Conservation (phyloP, 2,888 invertebrate genomes). For the Macrophya annulata region DNA sequence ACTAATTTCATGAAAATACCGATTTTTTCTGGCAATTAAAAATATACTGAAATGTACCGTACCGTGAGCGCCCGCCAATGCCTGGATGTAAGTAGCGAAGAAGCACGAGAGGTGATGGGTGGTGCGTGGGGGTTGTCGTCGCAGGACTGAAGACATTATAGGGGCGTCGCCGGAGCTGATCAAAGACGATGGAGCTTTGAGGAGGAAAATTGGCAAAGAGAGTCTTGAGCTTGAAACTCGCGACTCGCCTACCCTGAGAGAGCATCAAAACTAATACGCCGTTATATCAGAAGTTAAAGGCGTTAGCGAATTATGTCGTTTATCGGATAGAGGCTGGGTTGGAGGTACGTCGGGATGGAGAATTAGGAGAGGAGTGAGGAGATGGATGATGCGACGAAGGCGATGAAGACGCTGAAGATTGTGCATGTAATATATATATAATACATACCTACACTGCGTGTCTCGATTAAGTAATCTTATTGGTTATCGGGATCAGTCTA, state of each 20-base stretch:
- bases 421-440: slow-evolving; percentile 2
- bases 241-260: slow-evolving; percentile 59
- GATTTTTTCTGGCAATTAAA: background rate
- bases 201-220: slow-evolving; percentile 78
- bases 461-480: slow-evolving; percentile 50
- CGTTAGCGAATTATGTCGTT: slow-evolving; percentile 75
- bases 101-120: slow-evolving; percentile 60
- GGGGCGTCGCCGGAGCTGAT: slow-evolving; percentile 76
- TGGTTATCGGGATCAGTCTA: slow-evolving; percentile 38
- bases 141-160: slow-evolving; percentile 69
- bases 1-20: background rate
- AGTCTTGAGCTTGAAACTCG: slow-evolving; percentile 64
- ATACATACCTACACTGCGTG: slow-evolving; percentile 7
- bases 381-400: slow-evolving; percentile 30
- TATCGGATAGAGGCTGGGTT: slow-evolving; percentile 61
- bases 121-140: slow-evolving; percentile 59
- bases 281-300: slow-evolving; percentile 75
- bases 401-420: slow-evolving; percentile 32
- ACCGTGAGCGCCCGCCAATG: slow-evolving; percentile 29
- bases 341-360: slow-evolving; percentile 11
- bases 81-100: slow-evolving; percentile 55
- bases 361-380: slow-evolving; percentile 3
- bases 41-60: background rate
- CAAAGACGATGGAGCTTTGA: slow-evolving; percentile 78
- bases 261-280: slow-evolving; percentile 76